These are phyloP conservation scores for Drepanosiphum platanoidis DNA, from an alignment of 2,888 invertebrate species.

Conservation along the genomic window DNA sequence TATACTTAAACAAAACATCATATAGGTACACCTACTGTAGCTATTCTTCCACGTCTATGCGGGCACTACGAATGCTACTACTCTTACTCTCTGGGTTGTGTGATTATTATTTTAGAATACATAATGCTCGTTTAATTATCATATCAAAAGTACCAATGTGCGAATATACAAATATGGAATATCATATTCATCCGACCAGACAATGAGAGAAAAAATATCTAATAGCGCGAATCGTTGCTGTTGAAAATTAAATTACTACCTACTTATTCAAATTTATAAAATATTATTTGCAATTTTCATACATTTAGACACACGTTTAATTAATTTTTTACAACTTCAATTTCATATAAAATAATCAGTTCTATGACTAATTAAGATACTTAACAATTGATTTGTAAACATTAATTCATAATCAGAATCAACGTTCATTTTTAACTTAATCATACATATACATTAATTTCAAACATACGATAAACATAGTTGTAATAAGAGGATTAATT, in stretches of 20 bases:
- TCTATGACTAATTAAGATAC: background rate
- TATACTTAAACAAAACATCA: too few species aligned
- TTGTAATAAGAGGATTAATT: background rate
- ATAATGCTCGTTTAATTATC: background rate
- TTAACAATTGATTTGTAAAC: background rate
- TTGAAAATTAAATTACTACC: background rate
- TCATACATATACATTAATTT: background rate
- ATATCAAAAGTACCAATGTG: background rate
- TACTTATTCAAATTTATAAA: background rate
- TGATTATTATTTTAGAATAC: slow-evolving; percentile 7
- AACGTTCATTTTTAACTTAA: background rate
- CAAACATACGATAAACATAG: background rate
- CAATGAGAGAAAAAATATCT: background rate
- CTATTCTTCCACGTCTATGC: background rate
- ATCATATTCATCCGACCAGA: background rate
- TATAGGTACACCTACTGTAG: background rate
- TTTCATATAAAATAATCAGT: background rate
- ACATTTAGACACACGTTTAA: background rate
- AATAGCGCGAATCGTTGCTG: background rate
- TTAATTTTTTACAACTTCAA: background rate
- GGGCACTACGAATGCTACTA: background rate
- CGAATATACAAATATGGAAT: background rate
- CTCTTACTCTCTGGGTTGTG: background rate
- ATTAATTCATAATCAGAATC: background rate
- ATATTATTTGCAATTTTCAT: slow-evolving; percentile 1